Conservation (phyloP, 2,888 invertebrate species). For the Dione juno region DNA sequence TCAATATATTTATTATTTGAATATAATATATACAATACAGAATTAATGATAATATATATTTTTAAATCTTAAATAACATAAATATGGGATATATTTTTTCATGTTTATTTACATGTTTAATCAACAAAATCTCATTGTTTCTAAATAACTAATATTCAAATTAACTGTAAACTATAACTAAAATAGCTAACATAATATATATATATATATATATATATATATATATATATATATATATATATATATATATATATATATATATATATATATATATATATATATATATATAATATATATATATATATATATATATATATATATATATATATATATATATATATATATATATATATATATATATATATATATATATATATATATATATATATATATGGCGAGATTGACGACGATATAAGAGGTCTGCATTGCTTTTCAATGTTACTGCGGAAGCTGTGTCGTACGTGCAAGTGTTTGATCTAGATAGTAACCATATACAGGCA, state of each 20-base stretch:
- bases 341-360: neutral
- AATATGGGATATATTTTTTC: too few relatives aligned
- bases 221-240: constrained; percentile 2
- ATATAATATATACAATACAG: too few relatives aligned
- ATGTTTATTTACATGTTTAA: constrained; percentile 10
- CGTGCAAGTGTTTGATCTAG: constrained; percentile 41
- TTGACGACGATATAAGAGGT: constrained; percentile 17
- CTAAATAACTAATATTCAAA: constrained; percentile 14
- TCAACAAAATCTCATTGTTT: constrained; percentile 12
- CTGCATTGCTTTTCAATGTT: constrained; percentile 29
- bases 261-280: constrained; percentile 1
- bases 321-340: neutral
- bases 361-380: neutral
- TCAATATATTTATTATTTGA: neutral
- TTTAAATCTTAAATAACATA: too few relatives aligned
- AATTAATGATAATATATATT: neutral
- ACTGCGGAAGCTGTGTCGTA: constrained; percentile 21
- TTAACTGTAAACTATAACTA: constrained; percentile 10
- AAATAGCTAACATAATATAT: constrained; percentile 14
- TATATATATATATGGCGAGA: constrained; percentile 12
- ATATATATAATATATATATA: neutral
- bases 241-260: constrained; percentile 1
- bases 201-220: neutral
- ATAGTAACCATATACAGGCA: constrained; percentile 55
- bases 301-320: neutral